These are phyloP conservation scores for Listrodromus nycthemerus DNA, from an alignment of 2,888 invertebrate genomes.

Conservation along the genomic window DNA sequence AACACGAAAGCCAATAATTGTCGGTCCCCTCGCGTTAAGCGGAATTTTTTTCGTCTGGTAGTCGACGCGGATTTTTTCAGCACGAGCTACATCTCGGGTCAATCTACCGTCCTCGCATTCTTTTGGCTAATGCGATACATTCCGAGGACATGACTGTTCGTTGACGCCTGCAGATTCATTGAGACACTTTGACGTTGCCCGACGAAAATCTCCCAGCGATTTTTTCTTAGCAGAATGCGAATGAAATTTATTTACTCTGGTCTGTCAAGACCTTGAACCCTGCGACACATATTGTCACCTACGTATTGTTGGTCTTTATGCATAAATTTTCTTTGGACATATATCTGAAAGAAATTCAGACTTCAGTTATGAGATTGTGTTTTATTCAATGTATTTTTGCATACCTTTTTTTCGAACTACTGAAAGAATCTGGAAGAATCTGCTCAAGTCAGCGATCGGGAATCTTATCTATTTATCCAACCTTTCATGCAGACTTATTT, in stretches of 20 bases:
- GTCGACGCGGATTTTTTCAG: background rate
- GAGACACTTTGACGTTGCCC: background rate
- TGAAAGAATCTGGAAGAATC: background rate
- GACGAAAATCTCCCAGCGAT: slow-evolving; percentile 5
- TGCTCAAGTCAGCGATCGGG: background rate
- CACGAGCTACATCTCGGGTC: background rate
- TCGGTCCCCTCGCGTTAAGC: background rate
- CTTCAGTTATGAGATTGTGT: background rate
- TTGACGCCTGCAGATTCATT: slow-evolving; percentile 3
- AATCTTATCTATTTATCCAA: background rate
- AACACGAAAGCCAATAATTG: background rate
- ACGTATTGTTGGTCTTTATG: background rate
- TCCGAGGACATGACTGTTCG: slow-evolving; percentile 3
- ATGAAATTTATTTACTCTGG: background rate
- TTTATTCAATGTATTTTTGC: background rate
- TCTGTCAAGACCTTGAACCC: background rate
- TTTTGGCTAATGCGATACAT: background rate
- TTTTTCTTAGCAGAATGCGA: background rate
- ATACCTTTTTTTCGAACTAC: background rate
- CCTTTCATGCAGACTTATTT: background rate
- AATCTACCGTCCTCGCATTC: background rate
- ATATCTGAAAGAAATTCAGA: background rate
- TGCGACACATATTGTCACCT: slow-evolving; percentile 1
- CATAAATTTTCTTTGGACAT: background rate
- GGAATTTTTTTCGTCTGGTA: slow-evolving; percentile 15